Conservation (phyloP, 2,797 vertebrate genomes). For the Delichon dasypus region DNA sequence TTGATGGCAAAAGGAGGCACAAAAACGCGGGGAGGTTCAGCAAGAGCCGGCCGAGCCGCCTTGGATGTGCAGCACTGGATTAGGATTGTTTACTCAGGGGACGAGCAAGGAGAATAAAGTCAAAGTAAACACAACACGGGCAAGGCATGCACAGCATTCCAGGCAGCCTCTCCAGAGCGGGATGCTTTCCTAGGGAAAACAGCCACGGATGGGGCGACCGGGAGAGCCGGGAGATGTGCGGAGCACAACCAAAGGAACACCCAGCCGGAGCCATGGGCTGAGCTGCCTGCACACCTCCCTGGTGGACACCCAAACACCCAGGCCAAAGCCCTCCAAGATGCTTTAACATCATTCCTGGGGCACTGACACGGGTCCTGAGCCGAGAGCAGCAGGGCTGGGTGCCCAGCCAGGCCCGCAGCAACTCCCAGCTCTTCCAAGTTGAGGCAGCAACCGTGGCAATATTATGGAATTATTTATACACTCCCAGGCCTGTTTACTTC, state of each 20-base stretch:
- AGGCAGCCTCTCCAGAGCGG: background rate
- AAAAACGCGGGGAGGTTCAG: background rate
- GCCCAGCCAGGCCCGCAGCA: background rate
- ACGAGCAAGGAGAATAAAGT: background rate
- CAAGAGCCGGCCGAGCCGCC: background rate
- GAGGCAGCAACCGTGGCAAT: background rate
- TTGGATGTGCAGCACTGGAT: background rate
- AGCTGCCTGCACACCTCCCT: background rate
- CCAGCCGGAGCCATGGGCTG: background rate
- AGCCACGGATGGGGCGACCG: background rate
- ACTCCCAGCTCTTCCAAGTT: background rate
- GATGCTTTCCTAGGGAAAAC: background rate
- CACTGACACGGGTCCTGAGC: background rate
- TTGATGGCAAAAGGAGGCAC: background rate
- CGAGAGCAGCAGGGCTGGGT: background rate
- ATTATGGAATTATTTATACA: background rate
- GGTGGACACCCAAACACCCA: background rate
- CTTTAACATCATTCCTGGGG: background rate
- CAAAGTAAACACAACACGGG: constrained; percentile 31
- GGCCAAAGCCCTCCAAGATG: background rate
- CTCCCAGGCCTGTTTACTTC: background rate
- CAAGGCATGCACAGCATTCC: background rate
- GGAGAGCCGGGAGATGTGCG: background rate
- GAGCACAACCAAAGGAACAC: background rate
- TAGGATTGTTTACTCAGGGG: constrained; percentile 3